Evolutionary conservation across 2,888 invertebrate genomes (phyloP).

Genomic region (Caenorhabditis sp.): DNA sequence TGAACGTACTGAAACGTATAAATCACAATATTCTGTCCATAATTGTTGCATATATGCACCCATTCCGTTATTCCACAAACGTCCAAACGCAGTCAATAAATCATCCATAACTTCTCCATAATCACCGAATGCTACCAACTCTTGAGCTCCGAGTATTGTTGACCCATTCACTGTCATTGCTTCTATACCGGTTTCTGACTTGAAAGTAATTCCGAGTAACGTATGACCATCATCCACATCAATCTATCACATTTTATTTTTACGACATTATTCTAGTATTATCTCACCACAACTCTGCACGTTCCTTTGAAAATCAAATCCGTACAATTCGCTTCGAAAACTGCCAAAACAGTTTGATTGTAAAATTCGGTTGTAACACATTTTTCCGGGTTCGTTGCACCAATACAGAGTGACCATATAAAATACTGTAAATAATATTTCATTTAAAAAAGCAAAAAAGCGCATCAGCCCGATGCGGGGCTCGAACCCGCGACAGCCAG

Average conservation of each 20-base stretch:
- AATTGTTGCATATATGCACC: constrained; percentile 33
- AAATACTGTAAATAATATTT: constrained; percentile 24
- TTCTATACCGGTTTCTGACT: constrained; percentile 31
- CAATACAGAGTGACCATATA: constrained; percentile 38
- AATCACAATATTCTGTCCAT: constrained; percentile 40
- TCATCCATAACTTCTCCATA: constrained; percentile 37
- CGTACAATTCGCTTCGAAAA: constrained; percentile 38
- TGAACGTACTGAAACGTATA: constrained; percentile 30
- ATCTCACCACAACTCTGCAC: constrained; percentile 35
- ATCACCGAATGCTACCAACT: constrained; percentile 15
- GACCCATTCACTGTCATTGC: constrained; percentile 11
- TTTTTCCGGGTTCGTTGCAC: constrained; percentile 33
- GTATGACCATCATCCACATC: constrained; percentile 39
- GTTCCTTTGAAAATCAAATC: constrained; percentile 34
- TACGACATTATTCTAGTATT: no score
- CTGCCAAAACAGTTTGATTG: constrained; percentile 26
- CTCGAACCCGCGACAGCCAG: constrained; percentile 69
- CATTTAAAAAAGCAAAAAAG: neutral
- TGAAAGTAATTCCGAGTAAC: constrained; percentile 40
- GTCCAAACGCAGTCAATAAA: constrained; percentile 26
- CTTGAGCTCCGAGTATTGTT: constrained; percentile 12
- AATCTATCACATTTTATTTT: constrained; percentile 14
- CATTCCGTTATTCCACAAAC: constrained; percentile 37
- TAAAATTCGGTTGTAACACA: constrained; percentile 36
- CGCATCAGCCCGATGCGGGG: constrained; percentile 65